Base-by-base conservation (phyloP, 2,113 vertebrate genomes). In the Thymallus thymallus region DNA sequence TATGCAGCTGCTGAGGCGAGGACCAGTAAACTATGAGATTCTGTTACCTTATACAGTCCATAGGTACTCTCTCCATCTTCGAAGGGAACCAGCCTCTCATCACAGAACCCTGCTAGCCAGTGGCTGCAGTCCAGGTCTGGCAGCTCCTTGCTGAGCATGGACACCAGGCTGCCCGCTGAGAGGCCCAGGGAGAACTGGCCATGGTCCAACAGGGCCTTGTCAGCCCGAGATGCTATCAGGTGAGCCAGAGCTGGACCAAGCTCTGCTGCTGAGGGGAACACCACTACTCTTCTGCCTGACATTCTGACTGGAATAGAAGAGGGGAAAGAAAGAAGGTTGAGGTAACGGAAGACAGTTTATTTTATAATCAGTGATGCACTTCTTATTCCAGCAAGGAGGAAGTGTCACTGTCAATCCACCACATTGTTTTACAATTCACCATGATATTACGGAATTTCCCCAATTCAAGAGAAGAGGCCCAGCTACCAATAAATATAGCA, bases 51-150 rank as follows among this genome's bases (percentile, higher is more conserved):
- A 81, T 98, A 98, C 10, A 95, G 90, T 20, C 96, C 96, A 29
- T 91, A 95, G 48, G 94, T 98, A 92, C 95, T 97, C 68, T 98
- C 96, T 0, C 94, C 92, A 80, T 95, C 88, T 46, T 91, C 84
- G 30, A 92, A 94, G 3, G 95, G 89, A 70, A 98, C 95, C 10
- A 96, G 84, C 16, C 96, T 91, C 87, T 98, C 96, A 7, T 98
- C 96, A 63, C 95, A 97, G 90, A 98, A 96, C 0, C 93, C 94
- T 62, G 94, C 84, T 9, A 95, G 80, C 96, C 96, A 97, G 65
- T 88, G 92, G 80, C 90, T 92, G 83, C 90, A 92, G 88, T 93
- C 92, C 77, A 94, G 75, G 30, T 84, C 82, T 0, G 93, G 88
- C 20, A 98, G 92, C 64, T 96, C 94, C 70, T 93, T 94, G 76